phyloP scores from a whole-genome alignment of 2,113 vertebrate genomes.

The mouse (Mus musculus) region DNA sequence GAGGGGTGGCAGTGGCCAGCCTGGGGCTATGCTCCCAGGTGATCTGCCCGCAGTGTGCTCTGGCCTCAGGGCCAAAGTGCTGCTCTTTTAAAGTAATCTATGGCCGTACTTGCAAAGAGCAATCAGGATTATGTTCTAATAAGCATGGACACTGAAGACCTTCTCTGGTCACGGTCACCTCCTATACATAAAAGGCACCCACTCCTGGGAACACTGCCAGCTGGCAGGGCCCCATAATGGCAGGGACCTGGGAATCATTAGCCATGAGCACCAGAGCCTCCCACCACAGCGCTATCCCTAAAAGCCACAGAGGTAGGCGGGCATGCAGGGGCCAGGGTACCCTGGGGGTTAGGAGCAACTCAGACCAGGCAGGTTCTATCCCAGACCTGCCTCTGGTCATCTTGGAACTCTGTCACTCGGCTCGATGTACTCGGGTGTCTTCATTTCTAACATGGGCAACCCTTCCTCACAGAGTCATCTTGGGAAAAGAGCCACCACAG shows the following conservation, averaged over 20 bases:
- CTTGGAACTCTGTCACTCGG: neutral
- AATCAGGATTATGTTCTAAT: neutral
- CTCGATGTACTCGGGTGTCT: neutral
- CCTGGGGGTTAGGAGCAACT: neutral
- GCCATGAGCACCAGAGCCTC: neutral
- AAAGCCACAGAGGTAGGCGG: neutral
- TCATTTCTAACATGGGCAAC: neutral
- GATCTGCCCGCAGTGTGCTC: neutral
- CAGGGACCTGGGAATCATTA: too few relatives aligned
- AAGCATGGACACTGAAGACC: neutral
- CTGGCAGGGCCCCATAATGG: neutral
- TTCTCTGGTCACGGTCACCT: neutral
- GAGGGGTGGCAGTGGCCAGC: neutral
- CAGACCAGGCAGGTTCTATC: accelerated
- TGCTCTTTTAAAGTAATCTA: accelerated
- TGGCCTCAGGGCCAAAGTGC: neutral
- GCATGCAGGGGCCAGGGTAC: neutral
- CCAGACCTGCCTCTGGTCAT: neutral
- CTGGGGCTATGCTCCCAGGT: neutral
- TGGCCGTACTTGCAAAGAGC: neutral
- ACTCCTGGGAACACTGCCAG: neutral
- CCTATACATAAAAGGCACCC: conserved; percentile 23
- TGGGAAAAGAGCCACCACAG: neutral
- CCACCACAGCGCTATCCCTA: too few relatives aligned
- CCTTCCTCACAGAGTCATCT: accelerated